Conservation (phyloP, 2,888 invertebrate species). For the Ormyrus nitidulus region DNA sequence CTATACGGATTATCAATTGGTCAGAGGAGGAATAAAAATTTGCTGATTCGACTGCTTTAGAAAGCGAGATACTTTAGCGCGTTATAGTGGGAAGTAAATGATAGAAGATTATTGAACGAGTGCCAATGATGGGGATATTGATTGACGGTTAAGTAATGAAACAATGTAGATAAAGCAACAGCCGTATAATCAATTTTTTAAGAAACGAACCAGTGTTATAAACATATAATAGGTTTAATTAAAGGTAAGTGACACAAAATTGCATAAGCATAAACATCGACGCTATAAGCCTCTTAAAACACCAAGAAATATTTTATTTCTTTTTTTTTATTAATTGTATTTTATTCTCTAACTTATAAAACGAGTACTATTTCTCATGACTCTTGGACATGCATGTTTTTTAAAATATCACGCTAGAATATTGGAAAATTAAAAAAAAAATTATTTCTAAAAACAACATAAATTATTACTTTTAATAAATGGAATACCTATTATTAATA, state of each 20-base stretch:
- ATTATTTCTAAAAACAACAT: too few species aligned
- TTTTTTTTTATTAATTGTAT: not conserved
- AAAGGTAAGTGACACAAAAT: slow-evolving; percentile 8
- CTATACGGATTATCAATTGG: not conserved
- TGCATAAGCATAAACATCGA: slow-evolving; percentile 3
- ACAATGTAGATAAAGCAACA: slow-evolving; percentile 25
- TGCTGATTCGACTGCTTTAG: slow-evolving; percentile 24
- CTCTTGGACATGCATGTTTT: too few species aligned
- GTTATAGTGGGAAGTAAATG: slow-evolving; percentile 17
- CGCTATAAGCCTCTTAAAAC: not conserved
- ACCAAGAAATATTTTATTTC: not conserved
- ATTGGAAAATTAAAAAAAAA: too few species aligned
- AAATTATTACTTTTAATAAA: too few species aligned
- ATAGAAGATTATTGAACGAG: slow-evolving; percentile 33
- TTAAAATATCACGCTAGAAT: too few species aligned
- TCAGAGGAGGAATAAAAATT: not conserved
- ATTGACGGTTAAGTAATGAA: slow-evolving; percentile 18
- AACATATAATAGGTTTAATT: slow-evolving; percentile 24
- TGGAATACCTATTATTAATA: too few species aligned
- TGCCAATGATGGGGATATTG: slow-evolving; percentile 40
- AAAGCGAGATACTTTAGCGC: slow-evolving; percentile 29
- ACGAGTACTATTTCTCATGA: not conserved
- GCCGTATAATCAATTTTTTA: slow-evolving; percentile 27
- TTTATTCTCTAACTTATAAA: not conserved
- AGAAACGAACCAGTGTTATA: slow-evolving; percentile 16